phyloP scores from a whole-genome alignment of 2,113 vertebrate genomes.

The Symphodus melops region DNA sequence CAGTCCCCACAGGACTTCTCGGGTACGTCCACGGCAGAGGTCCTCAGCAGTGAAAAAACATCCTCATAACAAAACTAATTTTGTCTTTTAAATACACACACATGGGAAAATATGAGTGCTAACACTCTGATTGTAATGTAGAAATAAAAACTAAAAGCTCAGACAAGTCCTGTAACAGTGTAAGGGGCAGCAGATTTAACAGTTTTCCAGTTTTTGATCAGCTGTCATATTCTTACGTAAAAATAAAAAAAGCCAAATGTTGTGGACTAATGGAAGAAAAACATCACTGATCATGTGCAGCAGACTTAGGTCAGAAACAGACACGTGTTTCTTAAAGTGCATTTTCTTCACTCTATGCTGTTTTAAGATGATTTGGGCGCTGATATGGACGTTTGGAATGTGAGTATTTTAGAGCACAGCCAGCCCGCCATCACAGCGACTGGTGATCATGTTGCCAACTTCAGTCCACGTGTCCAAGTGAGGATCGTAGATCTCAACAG shows the following conservation, averaged over 20 bases:
- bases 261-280: background rate
- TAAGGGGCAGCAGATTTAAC: slow-evolving; percentile 14
- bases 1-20: background rate
- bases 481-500: slow-evolving; percentile 97
- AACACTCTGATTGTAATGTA: background rate
- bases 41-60: slow-evolving; percentile 27
- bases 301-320: slow-evolving; percentile 32
- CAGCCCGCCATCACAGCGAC: slow-evolving; percentile 94
- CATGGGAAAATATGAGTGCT: background rate
- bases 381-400: slow-evolving; percentile 3
- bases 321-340: slow-evolving; percentile 51
- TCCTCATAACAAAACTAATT: slow-evolving; percentile 5
- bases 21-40: slow-evolving; percentile 18
- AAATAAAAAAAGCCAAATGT: background rate
- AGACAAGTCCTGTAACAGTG: slow-evolving; percentile 14
- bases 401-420: slow-evolving; percentile 88
- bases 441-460: slow-evolving; percentile 97
- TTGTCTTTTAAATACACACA: slow-evolving; percentile 15
- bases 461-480: slow-evolving; percentile 96
- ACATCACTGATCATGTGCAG: background rate
- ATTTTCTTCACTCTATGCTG: slow-evolving; percentile 12
- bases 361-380: slow-evolving; percentile 22
- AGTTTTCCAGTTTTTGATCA: slow-evolving; percentile 29
- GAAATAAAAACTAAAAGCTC: slow-evolving; percentile 1
- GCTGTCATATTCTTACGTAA: background rate